These are phyloP conservation scores for Elymnias hypermnestra DNA, from an alignment of 1,140 invertebrate species.

Conservation along the genomic window DNA sequence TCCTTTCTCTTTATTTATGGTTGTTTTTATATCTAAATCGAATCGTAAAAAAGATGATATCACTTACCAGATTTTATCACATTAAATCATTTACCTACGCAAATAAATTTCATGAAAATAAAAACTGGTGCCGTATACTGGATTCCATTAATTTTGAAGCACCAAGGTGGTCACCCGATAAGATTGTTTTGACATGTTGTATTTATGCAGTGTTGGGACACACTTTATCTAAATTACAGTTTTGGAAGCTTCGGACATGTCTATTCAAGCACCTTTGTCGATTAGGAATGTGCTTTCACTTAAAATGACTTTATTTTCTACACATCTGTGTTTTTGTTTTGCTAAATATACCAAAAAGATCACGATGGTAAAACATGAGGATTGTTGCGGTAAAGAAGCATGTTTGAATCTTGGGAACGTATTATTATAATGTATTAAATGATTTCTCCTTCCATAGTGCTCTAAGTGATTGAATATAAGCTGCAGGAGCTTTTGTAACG, in stretches of 20 bases:
- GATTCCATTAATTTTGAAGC: constrained; percentile 57
- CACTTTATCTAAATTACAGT: constrained; percentile 68
- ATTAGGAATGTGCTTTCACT: constrained; percentile 38
- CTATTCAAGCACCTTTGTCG: constrained; percentile 49
- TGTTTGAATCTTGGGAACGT: no score
- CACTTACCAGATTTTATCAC: no score
- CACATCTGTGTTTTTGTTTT: not conserved
- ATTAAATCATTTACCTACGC: constrained; percentile 29
- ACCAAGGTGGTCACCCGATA: constrained; percentile 64
- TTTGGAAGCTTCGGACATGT: constrained; percentile 66
- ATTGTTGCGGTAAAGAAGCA: no score
- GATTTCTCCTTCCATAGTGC: no score
- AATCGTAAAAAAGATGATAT: no score
- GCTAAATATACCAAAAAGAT: not conserved
- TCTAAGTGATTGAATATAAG: no score
- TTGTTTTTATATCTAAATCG: no score
- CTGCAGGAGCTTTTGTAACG: no score
- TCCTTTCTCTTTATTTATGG: no score
- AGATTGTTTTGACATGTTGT: constrained; percentile 58
- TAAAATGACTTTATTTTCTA: constrained; percentile 18
- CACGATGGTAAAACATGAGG: no score
- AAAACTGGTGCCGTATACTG: constrained; percentile 30
- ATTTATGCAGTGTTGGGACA: constrained; percentile 64
- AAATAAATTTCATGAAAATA: constrained; percentile 33
- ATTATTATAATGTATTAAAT: no score